phyloP scores from a whole-genome alignment of 2,888 invertebrate species.

The Nephrotoma flavescens region DNA sequence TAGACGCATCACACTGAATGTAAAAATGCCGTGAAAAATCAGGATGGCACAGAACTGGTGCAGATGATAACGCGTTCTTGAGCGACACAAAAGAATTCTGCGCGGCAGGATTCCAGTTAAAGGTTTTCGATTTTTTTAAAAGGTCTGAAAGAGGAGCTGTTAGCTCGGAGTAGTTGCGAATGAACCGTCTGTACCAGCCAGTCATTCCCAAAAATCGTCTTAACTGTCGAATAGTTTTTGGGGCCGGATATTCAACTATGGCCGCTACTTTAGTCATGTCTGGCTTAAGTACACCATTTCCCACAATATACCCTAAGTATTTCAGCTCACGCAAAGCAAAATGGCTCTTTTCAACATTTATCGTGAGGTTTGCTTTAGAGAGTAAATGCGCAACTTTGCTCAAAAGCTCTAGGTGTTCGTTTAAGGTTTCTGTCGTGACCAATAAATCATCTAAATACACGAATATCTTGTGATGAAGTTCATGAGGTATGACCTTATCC shows the following conservation, averaged over 20 bases:
- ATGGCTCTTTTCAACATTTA: neutral
- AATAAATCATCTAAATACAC: neutral
- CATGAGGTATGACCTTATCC: neutral
- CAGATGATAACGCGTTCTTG: neutral
- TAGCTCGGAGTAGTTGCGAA: neutral
- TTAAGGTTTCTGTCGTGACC: neutral
- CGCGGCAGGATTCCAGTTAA: neutral
- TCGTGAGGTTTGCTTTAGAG: neutral
- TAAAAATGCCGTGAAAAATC: neutral
- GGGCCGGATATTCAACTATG: too few relatives aligned
- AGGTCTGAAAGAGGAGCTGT: neutral
- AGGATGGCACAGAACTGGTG: neutral
- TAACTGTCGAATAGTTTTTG: too few relatives aligned
- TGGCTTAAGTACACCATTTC: too few relatives aligned
- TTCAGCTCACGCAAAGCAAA: neutral
- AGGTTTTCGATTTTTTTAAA: neutral
- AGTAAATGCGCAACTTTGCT: neutral
- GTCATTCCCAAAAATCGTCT: neutral
- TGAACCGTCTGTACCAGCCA: neutral
- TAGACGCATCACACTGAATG: neutral
- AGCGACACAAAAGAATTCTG: neutral
- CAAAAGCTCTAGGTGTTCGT: neutral
- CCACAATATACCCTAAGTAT: neutral
- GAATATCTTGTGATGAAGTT: slow-evolving; percentile 8
- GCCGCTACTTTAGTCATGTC: too few relatives aligned